Conservation (phyloP, 2,797 vertebrate species). For the Falco rusticolus region DNA sequence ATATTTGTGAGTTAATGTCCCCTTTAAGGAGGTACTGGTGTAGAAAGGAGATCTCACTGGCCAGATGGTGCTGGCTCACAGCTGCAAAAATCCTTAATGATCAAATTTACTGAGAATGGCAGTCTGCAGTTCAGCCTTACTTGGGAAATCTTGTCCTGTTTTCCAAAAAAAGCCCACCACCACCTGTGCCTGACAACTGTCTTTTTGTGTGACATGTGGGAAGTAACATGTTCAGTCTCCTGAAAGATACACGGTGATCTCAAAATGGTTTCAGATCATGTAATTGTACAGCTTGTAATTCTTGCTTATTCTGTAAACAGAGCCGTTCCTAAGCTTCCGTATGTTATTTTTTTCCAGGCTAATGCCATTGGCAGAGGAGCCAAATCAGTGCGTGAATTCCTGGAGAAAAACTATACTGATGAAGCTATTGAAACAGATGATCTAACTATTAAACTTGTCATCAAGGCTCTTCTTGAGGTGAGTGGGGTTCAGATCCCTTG, state of each 20-base stretch:
- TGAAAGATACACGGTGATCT: not conserved
- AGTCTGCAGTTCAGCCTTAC: not conserved
- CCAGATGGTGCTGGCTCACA: not conserved
- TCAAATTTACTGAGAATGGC: not conserved
- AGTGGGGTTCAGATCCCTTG: not conserved
- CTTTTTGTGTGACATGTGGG: not conserved
- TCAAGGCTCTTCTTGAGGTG: constrained; percentile 87
- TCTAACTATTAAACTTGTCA: constrained; percentile 83
- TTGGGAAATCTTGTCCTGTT: not conserved
- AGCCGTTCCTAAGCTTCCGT: not conserved
- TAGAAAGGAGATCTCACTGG: not conserved
- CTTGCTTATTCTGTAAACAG: not conserved
- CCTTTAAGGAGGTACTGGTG: not conserved
- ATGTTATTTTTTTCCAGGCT: constrained; percentile 68
- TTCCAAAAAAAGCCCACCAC: not conserved
- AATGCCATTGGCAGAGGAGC: constrained; percentile 88
- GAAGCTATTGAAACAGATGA: constrained; percentile 86
- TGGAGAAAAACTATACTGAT: constrained; percentile 88
- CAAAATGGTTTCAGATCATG: not conserved
- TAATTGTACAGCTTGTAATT: not conserved
- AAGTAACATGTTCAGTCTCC: not conserved
- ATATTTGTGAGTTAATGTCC: not conserved
- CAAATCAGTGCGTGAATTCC: constrained; percentile 86
- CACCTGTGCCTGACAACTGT: not conserved
- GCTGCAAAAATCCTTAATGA: not conserved